Evolutionary conservation across 1,140 invertebrate species (phyloP).

Genomic region (Cherax quadricarinatus): DNA sequence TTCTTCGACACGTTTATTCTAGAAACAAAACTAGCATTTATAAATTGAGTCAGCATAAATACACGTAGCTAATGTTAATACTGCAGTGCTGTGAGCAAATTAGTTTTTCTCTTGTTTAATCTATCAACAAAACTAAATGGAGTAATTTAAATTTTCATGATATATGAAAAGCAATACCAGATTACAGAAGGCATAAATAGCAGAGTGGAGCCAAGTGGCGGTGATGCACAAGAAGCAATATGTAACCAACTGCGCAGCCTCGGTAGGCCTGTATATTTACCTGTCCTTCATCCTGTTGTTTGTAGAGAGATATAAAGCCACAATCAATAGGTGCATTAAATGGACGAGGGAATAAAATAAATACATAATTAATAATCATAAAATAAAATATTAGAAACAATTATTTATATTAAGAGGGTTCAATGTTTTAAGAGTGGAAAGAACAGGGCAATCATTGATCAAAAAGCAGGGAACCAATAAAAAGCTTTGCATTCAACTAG

Average conservation of each 20-base stretch:
- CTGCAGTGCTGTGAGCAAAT: no score
- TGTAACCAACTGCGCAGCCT: background rate
- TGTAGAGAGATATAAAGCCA: slow-evolving; percentile 57
- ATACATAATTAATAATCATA: slow-evolving; percentile 34
- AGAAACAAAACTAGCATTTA: no score
- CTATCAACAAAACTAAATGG: no score
- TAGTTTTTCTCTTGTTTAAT: no score
- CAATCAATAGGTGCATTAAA: slow-evolving; percentile 41
- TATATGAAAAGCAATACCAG: no score
- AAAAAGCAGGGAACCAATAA: background rate
- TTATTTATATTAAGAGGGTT: background rate
- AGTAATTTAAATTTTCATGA: no score
- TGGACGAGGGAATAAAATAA: slow-evolving; percentile 43
- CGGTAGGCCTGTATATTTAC: slow-evolving; percentile 40
- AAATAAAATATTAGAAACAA: background rate
- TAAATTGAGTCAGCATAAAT: no score
- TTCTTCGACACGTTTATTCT: no score
- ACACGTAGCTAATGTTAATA: no score
- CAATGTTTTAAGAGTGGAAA: background rate
- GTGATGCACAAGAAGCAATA: slow-evolving; percentile 1
- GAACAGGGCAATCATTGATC: background rate
- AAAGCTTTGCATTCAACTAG: background rate
- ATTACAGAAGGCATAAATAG: no score
- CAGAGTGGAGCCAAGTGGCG: background rate
- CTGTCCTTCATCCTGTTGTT: slow-evolving; percentile 50